Evolutionary conservation across 2,888 invertebrate genomes (phyloP), one percentile per base, ranked within the genome.

Genomic region (Acanthosoma haemorrhoidale): DNA sequence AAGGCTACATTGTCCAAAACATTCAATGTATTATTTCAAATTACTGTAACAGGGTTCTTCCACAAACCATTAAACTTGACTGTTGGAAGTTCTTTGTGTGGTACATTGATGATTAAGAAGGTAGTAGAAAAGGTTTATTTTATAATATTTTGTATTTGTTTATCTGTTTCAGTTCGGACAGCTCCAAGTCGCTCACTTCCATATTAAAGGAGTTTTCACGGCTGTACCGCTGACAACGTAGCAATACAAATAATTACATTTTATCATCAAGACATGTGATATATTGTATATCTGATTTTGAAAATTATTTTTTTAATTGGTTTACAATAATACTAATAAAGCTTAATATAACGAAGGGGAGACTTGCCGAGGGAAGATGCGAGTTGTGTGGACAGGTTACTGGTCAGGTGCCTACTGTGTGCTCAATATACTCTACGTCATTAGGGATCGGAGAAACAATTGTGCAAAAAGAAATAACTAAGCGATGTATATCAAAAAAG

Each of bases 171-270:
- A 72, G 72, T 32, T 63, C 66, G 2, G 43, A 72, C 15, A 63
- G 59, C 29, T 70, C 66, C 51, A 68, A 72, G 64, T 29, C 64
- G 13, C 39, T 75, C 43, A 88, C 89, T 4, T 84, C 88, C 77
- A 86, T 92, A 70, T 82, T 96, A 63, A 87, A 91, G 78, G 92
- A 92, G 78, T 92, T 96, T 79, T 88, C 92, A 66, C 86, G 92
- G 76, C 85, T 95, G 67, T 96, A 91, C 82, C 92, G 94, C 85
- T 95, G 86, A 86, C 72, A 34, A 25, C 4, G 31, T 60, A 34
- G 18, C 11, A 34, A 8, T 60, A 32, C 11, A n/a, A 16, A 60
- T 32, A 31, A 32, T 25, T 32, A 34, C 29, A 25, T 51, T 51
- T 51, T 51, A 51, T 51, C 51, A 25, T 1, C 25, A 3, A 60